A percentile compares a stretch with the other conserved stretches of the same genome.
phyloP scores from a whole-genome alignment of 23 tunicate genomes.

The Trididemnum clinides region DNA sequence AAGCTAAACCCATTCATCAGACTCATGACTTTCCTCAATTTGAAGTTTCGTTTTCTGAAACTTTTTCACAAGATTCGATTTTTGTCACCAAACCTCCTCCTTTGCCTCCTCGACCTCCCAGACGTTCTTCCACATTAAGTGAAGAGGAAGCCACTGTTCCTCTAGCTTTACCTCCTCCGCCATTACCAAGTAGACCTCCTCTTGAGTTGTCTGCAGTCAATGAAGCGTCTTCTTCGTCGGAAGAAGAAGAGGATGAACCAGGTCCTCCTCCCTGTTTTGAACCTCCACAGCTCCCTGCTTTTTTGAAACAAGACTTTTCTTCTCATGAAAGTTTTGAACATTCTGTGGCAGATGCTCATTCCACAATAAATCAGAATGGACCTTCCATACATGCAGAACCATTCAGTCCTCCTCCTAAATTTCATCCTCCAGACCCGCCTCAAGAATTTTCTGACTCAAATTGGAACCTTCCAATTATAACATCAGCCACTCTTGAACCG shows the following conservation, averaged over 20 bases:
- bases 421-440: background rate
- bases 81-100: conserved; percentile 24
- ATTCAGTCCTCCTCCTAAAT: too few species aligned
- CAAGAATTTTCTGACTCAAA: background rate
- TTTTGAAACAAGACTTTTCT: background rate
- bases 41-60: background rate
- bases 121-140: background rate
- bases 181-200: conserved; percentile 31
- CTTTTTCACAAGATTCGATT: background rate
- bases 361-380: too few species aligned
- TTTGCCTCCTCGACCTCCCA: conserved; percentile 32
- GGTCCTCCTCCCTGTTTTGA: conserved; percentile 36
- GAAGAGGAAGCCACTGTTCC: conserved; percentile 4
- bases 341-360: background rate
- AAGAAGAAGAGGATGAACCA: background rate
- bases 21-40: too few species aligned
- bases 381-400: too few species aligned
- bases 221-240: background rate
- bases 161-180: conserved; percentile 60
- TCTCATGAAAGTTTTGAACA: background rate
- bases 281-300: conserved; percentile 53
- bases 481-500: background rate
- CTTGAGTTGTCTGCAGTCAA: background rate
- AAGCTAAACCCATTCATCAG: too few species aligned
- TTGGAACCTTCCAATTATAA: background rate